Evolutionary conservation across 2,113 vertebrate genomes (phyloP).

Genomic region (Columba livia): DNA sequence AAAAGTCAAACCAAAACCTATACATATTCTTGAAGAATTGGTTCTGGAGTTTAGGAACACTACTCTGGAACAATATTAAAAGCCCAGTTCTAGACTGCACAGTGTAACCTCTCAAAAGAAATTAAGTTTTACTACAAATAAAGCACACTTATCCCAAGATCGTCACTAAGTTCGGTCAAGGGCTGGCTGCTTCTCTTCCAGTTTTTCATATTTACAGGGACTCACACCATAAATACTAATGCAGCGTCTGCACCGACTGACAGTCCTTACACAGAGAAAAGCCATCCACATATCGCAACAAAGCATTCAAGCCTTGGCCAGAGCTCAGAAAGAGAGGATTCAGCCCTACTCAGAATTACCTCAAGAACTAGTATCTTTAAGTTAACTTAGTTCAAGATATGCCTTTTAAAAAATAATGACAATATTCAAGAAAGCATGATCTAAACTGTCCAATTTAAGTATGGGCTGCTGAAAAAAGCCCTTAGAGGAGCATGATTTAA

Average conservation of each 20-base stretch:
- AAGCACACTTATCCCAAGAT: neutral
- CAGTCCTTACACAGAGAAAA: neutral
- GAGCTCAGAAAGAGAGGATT: neutral
- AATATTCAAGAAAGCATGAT: neutral
- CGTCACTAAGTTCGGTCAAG: neutral
- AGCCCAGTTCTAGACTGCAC: neutral
- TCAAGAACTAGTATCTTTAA: neutral
- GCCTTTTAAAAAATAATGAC: neutral
- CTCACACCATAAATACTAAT: neutral
- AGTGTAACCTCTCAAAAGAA: neutral
- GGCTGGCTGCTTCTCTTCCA: neutral
- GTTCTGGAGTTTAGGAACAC: neutral
- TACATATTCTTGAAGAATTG: neutral
- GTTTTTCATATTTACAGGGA: neutral
- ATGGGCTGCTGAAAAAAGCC: neutral
- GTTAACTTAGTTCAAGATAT: neutral
- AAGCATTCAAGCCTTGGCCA: neutral
- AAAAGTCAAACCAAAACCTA: neutral
- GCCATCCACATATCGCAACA: neutral
- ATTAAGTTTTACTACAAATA: neutral
- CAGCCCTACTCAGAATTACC: neutral
- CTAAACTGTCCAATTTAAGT: neutral
- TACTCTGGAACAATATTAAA: neutral
- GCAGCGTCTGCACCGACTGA: neutral
- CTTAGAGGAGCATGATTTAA: neutral